phyloP scores from a whole-genome alignment of 2,797 vertebrate species.

The Champsocephalus gunnari region DNA sequence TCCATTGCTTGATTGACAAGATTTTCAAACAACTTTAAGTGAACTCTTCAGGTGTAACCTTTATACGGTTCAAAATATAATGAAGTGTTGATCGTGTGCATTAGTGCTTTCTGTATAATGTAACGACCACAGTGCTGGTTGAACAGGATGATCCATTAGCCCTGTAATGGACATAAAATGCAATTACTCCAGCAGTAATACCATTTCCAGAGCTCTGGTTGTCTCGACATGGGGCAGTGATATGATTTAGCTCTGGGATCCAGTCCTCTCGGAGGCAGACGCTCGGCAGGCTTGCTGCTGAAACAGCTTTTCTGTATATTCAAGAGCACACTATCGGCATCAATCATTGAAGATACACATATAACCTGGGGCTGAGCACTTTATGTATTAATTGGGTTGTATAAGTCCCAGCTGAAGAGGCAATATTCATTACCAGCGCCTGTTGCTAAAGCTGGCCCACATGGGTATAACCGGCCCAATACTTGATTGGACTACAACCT shows the following conservation, averaged over 20 bases:
- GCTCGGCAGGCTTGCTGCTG: slow-evolving; percentile 3
- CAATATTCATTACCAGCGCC: slow-evolving; percentile 1
- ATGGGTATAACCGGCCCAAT: no score
- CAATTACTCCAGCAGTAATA: slow-evolving; percentile 70
- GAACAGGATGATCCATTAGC: slow-evolving; percentile 53
- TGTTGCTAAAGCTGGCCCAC: no score
- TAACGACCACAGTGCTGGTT: slow-evolving; percentile 27
- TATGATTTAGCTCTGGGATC: slow-evolving; percentile 49
- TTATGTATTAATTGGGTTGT: slow-evolving; percentile 16
- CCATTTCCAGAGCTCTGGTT: slow-evolving; percentile 63
- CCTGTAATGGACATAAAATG: slow-evolving; percentile 64
- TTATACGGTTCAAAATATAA: neutral
- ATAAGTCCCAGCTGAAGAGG: slow-evolving; percentile 1
- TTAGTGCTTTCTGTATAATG: slow-evolving; percentile 26
- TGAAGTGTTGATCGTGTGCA: slow-evolving; percentile 9
- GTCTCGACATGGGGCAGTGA: slow-evolving; percentile 41
- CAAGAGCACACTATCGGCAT: slow-evolving; percentile 7
- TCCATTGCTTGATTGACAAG: neutral
- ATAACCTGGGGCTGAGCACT: neutral
- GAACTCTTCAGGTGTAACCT: neutral
- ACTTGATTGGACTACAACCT: no score
- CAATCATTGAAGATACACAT: slow-evolving; percentile 19
- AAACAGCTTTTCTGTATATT: slow-evolving; percentile 17
- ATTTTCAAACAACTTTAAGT: neutral
- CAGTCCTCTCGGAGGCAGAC: slow-evolving; percentile 33